Base-by-base conservation (phyloP, 2,888 invertebrate genomes). In the Sthenelais limicola region DNA sequence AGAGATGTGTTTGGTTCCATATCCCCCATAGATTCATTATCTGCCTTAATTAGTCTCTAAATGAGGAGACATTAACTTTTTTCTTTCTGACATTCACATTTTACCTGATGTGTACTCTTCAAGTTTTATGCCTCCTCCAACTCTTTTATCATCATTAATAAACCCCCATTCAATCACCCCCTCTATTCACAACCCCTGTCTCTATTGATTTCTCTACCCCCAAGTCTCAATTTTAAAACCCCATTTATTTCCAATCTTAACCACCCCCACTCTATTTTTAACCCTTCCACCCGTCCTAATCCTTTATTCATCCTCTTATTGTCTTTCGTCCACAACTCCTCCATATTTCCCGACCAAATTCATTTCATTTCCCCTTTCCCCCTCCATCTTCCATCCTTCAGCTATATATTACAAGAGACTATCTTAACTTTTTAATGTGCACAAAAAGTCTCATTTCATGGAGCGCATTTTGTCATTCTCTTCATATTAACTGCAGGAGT, bases 51-150 rank as follows among this genome's bases (percentile, higher is more conserved):
- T 62, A 62, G 35, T 62, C 62, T 38, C 62, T 38, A 62, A 62
- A 62, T 62, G 35, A 38, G 62, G 15, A 62, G 62, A 62, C 62
- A 62, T 62, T 62, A 62, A 35, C 62, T 62, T 62, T 62, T 62
- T 62, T 38, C 62, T 7, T 21, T 5, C 32, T 62, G 62, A 62
- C 62, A 62, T 62, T 62, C 62, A 35, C 24, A 7, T 35, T 24
- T 54, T 43, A 62, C 38, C 9, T 62, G 35, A 62, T 62, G 62
- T 62, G 24, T 24, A n/a, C 35, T 62, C n/a, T n/a, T 12, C 62
- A n/a, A 62, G 38, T 35, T 62, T 62, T 62, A 38, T 38, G 26
- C 38, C 43, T 21, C 21, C 43, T 24, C 35, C 21, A 24, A 26
- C 35, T 38, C 62, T 21, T 62, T 35, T 38, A 21, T 62, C 62